These are phyloP conservation scores for Porites rus DNA, from an alignment of 92 coral and sea anemone species.

Conservation along the genomic window DNA sequence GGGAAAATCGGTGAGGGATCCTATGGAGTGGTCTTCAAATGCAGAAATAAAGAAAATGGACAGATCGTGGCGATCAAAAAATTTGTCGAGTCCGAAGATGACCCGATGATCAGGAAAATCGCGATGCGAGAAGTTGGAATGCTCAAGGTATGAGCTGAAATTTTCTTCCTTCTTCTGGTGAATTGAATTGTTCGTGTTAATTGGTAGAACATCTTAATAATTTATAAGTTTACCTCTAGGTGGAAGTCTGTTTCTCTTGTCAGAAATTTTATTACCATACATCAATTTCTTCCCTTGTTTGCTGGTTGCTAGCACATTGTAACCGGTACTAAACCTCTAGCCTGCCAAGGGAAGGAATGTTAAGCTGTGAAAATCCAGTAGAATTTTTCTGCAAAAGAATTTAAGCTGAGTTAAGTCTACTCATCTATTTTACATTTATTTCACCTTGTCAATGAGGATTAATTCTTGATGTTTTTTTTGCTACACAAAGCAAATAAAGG, in stretches of 20 bases:
- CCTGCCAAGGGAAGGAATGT: constrained; percentile 23
- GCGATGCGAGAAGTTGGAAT: constrained; percentile 97
- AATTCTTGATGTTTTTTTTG: background rate
- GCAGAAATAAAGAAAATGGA: constrained; percentile 92
- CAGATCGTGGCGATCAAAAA: constrained; percentile 97
- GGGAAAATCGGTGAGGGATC: constrained; percentile 99
- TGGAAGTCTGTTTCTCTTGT: background rate
- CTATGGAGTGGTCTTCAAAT: constrained; percentile 97
- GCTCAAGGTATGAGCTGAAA: constrained; percentile 77
- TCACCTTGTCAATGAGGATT: background rate
- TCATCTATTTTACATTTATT: background rate
- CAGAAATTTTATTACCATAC: background rate
- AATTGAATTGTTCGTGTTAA: background rate
- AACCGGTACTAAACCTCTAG: background rate
- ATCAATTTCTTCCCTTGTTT: too few relatives aligned
- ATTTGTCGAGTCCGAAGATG: constrained; percentile 97
- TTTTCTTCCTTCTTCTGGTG: background rate
- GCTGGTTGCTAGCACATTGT: background rate
- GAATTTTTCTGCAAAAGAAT: background rate
- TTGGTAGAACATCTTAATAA: background rate
- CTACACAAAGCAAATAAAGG: too few relatives aligned
- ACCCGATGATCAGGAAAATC: constrained; percentile 90
- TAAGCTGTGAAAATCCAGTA: background rate
- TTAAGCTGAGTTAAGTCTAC: background rate
- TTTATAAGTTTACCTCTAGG: background rate